Percentiles rank a stretch among this genome's conserved stretches.
Conservation (phyloP, 2,797 vertebrate species). For the Sitta carolinensis region DNA sequence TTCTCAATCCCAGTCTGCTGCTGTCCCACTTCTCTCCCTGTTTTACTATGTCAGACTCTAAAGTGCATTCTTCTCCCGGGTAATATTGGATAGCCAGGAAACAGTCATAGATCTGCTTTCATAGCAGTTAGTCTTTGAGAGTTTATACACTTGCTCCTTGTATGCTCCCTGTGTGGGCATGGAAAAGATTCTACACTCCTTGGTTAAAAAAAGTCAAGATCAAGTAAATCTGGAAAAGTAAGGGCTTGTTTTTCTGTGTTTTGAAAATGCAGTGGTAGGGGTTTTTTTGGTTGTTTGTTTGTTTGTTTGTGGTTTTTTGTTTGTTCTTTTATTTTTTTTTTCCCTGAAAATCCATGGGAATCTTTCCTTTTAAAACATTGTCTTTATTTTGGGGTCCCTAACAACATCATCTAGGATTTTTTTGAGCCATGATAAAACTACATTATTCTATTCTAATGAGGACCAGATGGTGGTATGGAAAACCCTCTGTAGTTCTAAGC, state of each 20-base stretch:
- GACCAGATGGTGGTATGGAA: neutral
- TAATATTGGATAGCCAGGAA: conserved; percentile 5
- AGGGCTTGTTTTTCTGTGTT: neutral
- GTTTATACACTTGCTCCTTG: neutral
- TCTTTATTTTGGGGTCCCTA: neutral
- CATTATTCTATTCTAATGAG: neutral
- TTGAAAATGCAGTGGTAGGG: neutral
- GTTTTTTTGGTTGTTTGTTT: too few relatives aligned
- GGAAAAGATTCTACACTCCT: neutral
- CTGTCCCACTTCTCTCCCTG: neutral
- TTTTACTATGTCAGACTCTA: neutral
- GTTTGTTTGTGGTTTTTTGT: too few relatives aligned
- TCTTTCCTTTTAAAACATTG: neutral
- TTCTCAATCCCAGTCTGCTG: neutral
- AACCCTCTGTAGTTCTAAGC: neutral
- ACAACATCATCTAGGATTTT: neutral
- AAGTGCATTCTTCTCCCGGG: conserved; percentile 57
- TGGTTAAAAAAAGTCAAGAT: neutral
- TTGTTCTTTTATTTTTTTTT: neutral
- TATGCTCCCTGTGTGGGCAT: neutral
- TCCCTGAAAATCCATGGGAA: neutral
- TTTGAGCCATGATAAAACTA: neutral
- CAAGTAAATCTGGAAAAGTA: neutral
- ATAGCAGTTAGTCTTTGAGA: neutral
- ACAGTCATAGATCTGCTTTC: neutral